Evolutionary conservation across 1,140 invertebrate genomes (phyloP), one percentile per base, ranked within the genome.

Genomic region (Oedothorax gibbosus): DNA sequence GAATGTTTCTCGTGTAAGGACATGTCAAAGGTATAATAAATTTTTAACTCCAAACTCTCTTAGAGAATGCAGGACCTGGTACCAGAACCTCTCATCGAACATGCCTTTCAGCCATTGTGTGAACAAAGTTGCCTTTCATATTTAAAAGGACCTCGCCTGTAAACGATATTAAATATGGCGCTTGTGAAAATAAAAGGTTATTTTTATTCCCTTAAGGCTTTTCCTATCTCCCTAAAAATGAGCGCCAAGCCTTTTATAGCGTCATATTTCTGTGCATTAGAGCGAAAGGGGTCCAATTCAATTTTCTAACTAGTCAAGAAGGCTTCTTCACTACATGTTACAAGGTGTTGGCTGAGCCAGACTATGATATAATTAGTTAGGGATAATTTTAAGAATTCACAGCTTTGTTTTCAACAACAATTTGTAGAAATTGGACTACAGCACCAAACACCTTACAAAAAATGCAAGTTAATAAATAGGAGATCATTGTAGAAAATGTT

Each of bases 131-230:
- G 60, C 35, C 77, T 79, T 79, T 79, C 64, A 79, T 79, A 79
- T 79, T 78, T 65, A 79, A 66, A 79, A 68, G 68, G n/a, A 21
- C 77, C 35, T 56, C 56, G 12, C 64, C 68, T 50, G 77, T 20
- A 21, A 56, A 66, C 51, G 18, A 66, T 79, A 79, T 79, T 79
- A 79, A 79, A 79, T 68, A 66, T 79, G 64, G 18, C 77, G 64
- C 3, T 66, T 53, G 10, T 50, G 53, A 56, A 12, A 20, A n/a
- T n/a, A 66, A 7, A 50, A 62, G 68, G 49, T 35, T 54, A 49
- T 21, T 7, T 64, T 12, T 53, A 18, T 8, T 77, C 60, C 60
- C 15, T 20, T 11, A 56, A 21, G 71, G 7, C 50, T 65, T 54
- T 68, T 68, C 65, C 18, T 15, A 12, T 73, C 53, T 56, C 18